Percentiles rank a stretch among this genome's conserved stretches.
Conservation (phyloP, 2,797 vertebrate species). For the Thamnophis elegans region DNA sequence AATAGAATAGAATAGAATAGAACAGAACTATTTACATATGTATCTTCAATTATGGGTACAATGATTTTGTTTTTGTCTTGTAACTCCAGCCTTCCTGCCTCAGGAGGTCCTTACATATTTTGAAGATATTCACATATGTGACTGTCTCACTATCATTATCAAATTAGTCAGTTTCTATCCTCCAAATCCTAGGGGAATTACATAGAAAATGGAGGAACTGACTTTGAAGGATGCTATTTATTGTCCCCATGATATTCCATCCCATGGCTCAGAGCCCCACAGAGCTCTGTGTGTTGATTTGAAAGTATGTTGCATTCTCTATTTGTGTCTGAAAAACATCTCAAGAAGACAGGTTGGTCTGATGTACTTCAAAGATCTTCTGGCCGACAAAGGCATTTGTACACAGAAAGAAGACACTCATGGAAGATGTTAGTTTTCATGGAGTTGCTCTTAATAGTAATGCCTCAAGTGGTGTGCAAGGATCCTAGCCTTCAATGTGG, state of each 20-base stretch:
- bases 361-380: background rate
- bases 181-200: too few relatives aligned
- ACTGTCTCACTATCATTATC: too few relatives aligned
- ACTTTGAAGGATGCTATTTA: too few relatives aligned
- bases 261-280: accelerated
- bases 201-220: too few relatives aligned
- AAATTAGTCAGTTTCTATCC: background rate
- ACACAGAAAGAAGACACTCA: background rate
- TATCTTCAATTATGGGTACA: too few relatives aligned
- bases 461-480: background rate
- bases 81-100: background rate
- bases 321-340: too few relatives aligned
- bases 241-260: too few relatives aligned
- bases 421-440: background rate
- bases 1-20: too few relatives aligned
- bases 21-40: too few relatives aligned
- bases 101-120: accelerated
- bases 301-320: too few relatives aligned
- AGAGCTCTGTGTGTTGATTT: too few relatives aligned
- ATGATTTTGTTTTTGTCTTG: background rate
- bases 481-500: background rate
- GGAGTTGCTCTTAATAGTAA: background rate
- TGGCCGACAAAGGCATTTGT: background rate
- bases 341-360: background rate
- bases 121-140: background rate